phyloP scores from a whole-genome alignment of 1,140 invertebrate genomes.

The Coptotermes formosanus region DNA sequence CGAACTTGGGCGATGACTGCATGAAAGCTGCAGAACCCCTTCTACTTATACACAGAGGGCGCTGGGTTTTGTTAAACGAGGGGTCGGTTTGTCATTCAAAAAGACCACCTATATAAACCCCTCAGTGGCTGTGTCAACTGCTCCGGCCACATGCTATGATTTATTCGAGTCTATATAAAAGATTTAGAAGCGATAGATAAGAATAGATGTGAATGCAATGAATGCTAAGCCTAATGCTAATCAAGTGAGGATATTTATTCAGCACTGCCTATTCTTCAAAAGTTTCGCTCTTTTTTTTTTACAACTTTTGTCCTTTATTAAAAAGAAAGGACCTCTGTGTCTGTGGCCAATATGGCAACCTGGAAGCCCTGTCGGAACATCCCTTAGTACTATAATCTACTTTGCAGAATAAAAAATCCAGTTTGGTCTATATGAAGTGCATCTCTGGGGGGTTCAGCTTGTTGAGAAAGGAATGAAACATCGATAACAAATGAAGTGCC shows the following conservation, averaged over 20 bases:
- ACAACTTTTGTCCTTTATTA: neutral
- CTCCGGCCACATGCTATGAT: neutral
- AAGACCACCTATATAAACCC: neutral
- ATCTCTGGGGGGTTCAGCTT: neutral
- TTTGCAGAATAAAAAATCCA: constrained; percentile 3
- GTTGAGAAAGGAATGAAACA: neutral
- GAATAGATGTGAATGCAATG: neutral
- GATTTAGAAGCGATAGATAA: neutral
- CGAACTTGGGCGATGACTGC: constrained; percentile 4
- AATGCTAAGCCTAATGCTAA: constrained; percentile 15
- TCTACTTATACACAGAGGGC: neutral
- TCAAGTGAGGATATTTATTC: neutral
- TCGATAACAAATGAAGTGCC: neutral
- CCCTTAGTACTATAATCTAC: neutral
- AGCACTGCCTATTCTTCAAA: neutral
- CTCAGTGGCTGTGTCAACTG: neutral
- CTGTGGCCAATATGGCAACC: constrained; percentile 13
- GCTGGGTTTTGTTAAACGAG: constrained; percentile 4
- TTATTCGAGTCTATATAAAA: constrained; percentile 11
- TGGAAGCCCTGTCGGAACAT: neutral
- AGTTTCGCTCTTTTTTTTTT: neutral
- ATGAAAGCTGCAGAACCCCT: neutral
- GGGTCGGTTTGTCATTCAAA: constrained; percentile 10
- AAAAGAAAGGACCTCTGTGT: neutral
- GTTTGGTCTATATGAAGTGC: neutral